phyloP scores from a whole-genome alignment of 2,888 invertebrate species.

The Heliconius ethilla region DNA sequence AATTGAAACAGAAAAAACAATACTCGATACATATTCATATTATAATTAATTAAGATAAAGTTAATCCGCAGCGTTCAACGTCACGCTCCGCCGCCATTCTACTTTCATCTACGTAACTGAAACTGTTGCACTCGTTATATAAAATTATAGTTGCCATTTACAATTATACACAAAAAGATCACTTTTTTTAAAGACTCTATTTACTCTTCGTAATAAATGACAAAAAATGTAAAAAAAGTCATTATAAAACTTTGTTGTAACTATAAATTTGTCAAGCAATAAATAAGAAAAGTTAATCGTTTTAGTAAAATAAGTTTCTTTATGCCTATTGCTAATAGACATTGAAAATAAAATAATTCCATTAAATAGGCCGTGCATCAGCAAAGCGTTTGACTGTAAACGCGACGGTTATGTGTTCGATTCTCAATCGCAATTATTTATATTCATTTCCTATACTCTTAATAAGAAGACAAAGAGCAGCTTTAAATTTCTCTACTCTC shows the following conservation, averaged over 20 bases:
- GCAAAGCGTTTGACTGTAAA: no score
- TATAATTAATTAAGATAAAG: slow-evolving; percentile 6
- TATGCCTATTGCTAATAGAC: no score
- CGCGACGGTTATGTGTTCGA: no score
- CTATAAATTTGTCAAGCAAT: background rate
- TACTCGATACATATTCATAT: background rate
- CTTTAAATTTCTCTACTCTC: no score
- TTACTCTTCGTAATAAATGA: background rate
- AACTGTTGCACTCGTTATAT: slow-evolving; percentile 31
- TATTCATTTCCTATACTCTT: no score
- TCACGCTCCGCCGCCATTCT: slow-evolving; percentile 35
- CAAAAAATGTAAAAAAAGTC: background rate
- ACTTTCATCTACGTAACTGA: slow-evolving; percentile 44
- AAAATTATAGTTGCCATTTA: slow-evolving; percentile 19
- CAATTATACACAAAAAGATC: background rate
- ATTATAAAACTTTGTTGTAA: background rate
- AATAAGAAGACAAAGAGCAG: no score
- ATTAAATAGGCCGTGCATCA: no score
- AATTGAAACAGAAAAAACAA: background rate
- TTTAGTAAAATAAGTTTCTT: no score
- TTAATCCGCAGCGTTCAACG: slow-evolving; percentile 3
- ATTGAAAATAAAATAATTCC: no score
- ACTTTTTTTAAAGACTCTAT: background rate
- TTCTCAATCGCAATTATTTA: no score
- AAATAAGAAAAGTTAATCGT: background rate